Conservation (phyloP, 2,888 invertebrate genomes). For the Agriopis marginaria region DNA sequence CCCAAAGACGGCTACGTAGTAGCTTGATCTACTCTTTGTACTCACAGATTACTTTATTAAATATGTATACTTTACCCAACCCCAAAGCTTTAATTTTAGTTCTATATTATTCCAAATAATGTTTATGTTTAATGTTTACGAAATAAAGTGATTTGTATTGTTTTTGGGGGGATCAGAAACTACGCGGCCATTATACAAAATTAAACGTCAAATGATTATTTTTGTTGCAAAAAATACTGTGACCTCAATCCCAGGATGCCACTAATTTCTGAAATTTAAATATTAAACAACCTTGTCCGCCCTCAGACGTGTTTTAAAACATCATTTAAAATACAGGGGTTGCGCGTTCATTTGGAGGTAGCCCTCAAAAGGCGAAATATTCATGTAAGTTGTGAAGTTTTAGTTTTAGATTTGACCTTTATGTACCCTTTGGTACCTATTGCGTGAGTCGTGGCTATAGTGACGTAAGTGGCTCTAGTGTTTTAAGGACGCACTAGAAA, state of each 20-base stretch:
- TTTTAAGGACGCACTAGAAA: background rate
- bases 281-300: slow-evolving; percentile 38
- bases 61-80: too few species aligned
- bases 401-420: slow-evolving; percentile 59
- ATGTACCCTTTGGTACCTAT: background rate
- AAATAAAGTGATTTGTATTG: too few species aligned
- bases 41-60: too few species aligned
- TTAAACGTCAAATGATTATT: background rate
- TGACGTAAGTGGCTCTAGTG: background rate
- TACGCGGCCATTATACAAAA: background rate
- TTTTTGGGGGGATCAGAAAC: too few species aligned
- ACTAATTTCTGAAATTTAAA: slow-evolving; percentile 38
- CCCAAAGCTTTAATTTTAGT: too few species aligned
- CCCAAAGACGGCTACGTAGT: too few species aligned
- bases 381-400: slow-evolving; percentile 48
- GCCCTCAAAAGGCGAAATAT: slow-evolving; percentile 59
- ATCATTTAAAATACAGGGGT: slow-evolving; percentile 50
- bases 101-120: too few species aligned
- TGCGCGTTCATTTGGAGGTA: slow-evolving; percentile 54
- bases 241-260: slow-evolving; percentile 17
- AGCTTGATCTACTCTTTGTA: too few species aligned
- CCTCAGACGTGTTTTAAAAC: slow-evolving; percentile 45
- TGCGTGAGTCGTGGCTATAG: background rate
- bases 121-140: too few species aligned
- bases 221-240: slow-evolving; percentile 7